These are phyloP conservation scores for Leptinotarsa undecemlineata DNA, from an alignment of 1,140 invertebrate species.

Conservation along the genomic window DNA sequence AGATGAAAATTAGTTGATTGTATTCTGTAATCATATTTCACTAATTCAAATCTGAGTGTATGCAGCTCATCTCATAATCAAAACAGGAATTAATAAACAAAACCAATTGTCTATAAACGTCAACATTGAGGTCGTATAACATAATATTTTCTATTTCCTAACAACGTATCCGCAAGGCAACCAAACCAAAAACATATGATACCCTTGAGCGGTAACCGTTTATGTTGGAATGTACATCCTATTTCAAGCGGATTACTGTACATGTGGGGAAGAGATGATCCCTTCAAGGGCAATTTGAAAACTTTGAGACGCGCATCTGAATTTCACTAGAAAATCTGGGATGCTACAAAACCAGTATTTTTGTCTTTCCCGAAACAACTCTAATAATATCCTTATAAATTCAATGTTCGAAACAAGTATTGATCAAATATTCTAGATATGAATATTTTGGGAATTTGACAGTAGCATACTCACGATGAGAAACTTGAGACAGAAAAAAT, in stretches of 20 bases:
- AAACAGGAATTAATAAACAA: conserved; percentile 30
- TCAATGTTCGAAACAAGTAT: too few relatives aligned
- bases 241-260: neutral
- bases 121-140: conserved; percentile 33
- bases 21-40: too few relatives aligned
- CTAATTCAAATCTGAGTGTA: neutral
- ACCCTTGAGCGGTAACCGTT: conserved; percentile 27
- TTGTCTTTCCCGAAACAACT: too few relatives aligned
- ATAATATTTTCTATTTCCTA: conserved; percentile 41
- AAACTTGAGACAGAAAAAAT: too few relatives aligned
- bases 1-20: too few relatives aligned
- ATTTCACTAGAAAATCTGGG: too few relatives aligned
- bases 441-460: too few relatives aligned
- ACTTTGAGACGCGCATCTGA: neutral
- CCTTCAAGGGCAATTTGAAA: conserved; percentile 36
- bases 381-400: too few relatives aligned
- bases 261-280: conserved; percentile 7
- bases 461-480: too few relatives aligned
- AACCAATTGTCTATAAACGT: conserved; percentile 31
- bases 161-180: conserved; percentile 37
- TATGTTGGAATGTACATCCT: neutral
- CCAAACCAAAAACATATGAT: conserved; percentile 45
- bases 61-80: neutral
- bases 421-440: too few relatives aligned
- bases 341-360: too few relatives aligned